phyloP scores from a whole-genome alignment of 2,113 vertebrate genomes.

The Elephas maximus region DNA sequence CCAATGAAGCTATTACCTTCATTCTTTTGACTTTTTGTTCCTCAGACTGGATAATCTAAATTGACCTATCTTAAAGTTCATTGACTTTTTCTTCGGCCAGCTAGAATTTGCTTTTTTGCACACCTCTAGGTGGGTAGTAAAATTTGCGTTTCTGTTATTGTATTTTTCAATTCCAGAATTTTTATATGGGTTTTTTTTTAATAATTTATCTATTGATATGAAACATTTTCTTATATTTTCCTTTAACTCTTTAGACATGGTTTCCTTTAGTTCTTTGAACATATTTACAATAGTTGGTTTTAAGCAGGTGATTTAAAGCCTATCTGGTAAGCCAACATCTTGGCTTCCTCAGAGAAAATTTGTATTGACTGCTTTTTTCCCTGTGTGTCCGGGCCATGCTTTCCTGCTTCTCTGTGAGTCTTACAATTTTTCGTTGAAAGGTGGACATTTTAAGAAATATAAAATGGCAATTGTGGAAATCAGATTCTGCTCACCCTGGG shows the following conservation, averaged over 20 bases:
- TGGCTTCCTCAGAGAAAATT: background rate
- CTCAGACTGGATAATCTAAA: background rate
- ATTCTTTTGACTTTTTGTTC: background rate
- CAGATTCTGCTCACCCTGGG: background rate
- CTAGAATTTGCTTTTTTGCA: background rate
- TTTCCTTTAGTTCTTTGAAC: conserved; percentile 23
- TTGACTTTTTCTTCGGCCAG: background rate
- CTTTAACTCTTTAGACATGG: background rate
- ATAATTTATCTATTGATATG: background rate
- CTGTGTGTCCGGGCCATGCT: background rate
- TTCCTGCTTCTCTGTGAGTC: background rate
- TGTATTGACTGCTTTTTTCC: background rate
- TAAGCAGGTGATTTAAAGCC: background rate
- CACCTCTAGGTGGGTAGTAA: background rate
- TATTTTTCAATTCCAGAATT: conserved; percentile 2
- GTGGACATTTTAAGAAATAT: background rate
- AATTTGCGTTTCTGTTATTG: conserved; percentile 24
- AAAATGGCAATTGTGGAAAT: background rate
- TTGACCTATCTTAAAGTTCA: background rate
- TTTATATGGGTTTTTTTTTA: background rate
- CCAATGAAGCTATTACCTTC: background rate
- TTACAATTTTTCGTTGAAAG: conserved; percentile 9
- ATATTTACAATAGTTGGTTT: background rate
- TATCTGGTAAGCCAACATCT: background rate
- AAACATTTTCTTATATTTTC: background rate